Base-by-base conservation (phyloP, 2,888 invertebrate species). In the Ophioninae sp. region DNA sequence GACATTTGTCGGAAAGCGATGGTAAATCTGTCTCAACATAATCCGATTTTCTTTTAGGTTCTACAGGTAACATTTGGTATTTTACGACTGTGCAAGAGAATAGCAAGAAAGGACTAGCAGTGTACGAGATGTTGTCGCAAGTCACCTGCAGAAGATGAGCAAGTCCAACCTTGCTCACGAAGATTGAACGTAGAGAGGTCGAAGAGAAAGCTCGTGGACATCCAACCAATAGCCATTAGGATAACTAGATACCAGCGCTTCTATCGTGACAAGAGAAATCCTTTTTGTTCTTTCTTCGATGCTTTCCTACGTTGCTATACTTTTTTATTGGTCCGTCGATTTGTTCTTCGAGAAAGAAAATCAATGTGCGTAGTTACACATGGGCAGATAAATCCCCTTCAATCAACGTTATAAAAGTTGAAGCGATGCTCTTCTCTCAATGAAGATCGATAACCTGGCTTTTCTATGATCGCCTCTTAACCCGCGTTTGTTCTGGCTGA, bases 141-240 rank as follows among this genome's bases (percentile, higher is more conserved):
- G 41, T 59, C 64, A 65, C 9, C 67, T 58, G 58, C 2, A 13
- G 39, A 22, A 39, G 76, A 51, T 63, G 63, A 84, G 75, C 67
- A 71, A 79, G 73, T 79, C 64, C 39, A 51, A 65, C 69, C 59
- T 44, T 13, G 61, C 51, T 75, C 59, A 64, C 44, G 22, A 64
- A 77, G 80, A 80, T 81, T 39, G 64, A 68, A 64, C 64, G 73
- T 84, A 79, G 74, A 56, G 79, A 79, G 76, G 58, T 76, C 39
- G 9, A 37, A 76, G 68, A 37, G 76, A 69, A 65, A 30, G 23
- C 61, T 65, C 44, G 44, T 39, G 79, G 69, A 51, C 77, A 61
- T 58, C 59, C 75, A 68, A 75, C 64, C 64, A 58, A 80, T 22
- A 56, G 39, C 63, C 22, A 59, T 78, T 77, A 65, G 77, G 78